A percentile compares a stretch with the other conserved stretches of the same genome.
Conservation (phyloP, 2,797 vertebrate species). For the Pterois miles region DNA sequence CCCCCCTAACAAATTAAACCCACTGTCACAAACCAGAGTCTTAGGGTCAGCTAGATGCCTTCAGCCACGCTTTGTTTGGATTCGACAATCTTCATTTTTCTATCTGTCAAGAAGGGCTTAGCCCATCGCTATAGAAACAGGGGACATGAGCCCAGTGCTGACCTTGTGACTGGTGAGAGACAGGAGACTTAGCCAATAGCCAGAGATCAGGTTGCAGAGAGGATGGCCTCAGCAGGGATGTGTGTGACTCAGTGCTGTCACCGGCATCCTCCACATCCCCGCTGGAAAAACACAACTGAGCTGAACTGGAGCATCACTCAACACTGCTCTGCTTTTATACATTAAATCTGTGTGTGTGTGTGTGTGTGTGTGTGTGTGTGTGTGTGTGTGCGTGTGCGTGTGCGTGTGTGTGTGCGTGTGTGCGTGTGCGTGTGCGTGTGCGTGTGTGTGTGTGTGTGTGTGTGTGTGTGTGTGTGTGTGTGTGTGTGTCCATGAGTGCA, state of each 20-base stretch:
- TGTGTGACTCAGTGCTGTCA: constrained; percentile 75
- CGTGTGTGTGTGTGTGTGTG: constrained; percentile 53
- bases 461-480: neutral
- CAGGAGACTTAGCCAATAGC: constrained; percentile 69
- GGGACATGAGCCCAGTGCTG: constrained; percentile 69
- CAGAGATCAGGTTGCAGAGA: constrained; percentile 78
- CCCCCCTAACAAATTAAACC: constrained; percentile 28
- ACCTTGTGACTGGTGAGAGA: constrained; percentile 76
- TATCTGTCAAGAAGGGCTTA: constrained; percentile 67
- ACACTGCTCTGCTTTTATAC: constrained; percentile 51
- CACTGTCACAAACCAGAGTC: constrained; percentile 32
- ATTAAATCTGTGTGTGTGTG: constrained; percentile 15
- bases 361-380: neutral
- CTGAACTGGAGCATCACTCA: constrained; percentile 71
- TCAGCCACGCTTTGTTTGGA: constrained; percentile 68
- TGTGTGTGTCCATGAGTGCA: neutral
- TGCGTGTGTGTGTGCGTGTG: neutral
- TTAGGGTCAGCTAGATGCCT: constrained; percentile 66
- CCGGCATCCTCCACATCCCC: constrained; percentile 67
- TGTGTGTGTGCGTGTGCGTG: neutral
- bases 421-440: constrained; percentile 10
- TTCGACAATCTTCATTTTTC: constrained; percentile 72
- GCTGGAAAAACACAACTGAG: constrained; percentile 69
- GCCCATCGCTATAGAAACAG: constrained; percentile 73
- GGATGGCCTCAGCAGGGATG: constrained; percentile 63